phyloP scores from a whole-genome alignment of 2,888 invertebrate species.

The Gastrophysa polygoni region DNA sequence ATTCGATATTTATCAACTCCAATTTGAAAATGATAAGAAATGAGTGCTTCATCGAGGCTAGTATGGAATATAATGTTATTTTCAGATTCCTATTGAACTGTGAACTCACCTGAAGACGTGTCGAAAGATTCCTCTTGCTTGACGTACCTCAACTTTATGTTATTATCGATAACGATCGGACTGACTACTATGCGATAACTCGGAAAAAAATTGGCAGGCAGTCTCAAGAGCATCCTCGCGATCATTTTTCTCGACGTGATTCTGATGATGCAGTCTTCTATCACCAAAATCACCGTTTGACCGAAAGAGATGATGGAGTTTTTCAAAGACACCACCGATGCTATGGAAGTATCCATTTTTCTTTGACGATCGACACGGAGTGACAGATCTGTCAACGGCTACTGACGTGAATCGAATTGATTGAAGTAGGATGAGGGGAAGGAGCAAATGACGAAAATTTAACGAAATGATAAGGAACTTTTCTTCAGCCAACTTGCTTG shows the following conservation, averaged over 20 bases:
- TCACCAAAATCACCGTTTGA: constrained; percentile 22
- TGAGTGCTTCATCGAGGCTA: no score
- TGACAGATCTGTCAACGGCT: neutral
- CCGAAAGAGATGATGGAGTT: constrained; percentile 1
- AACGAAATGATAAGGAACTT: no score
- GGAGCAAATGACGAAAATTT: neutral
- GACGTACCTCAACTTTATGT: constrained; percentile 24
- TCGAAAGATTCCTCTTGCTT: constrained; percentile 12
- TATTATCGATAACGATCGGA: constrained; percentile 27
- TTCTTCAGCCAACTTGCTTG: no score
- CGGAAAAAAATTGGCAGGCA: constrained; percentile 37
- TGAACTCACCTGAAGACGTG: constrained; percentile 13
- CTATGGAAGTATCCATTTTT: neutral
- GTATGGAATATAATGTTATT: no score
- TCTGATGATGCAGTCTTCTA: constrained; percentile 25
- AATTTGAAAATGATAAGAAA: no score
- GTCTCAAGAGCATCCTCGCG: constrained; percentile 34
- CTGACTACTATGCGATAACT: constrained; percentile 33
- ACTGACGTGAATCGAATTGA: neutral
- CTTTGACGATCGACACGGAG: neutral
- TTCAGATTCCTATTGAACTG: no score
- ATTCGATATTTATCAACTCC: no score
- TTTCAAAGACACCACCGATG: constrained; percentile 6
- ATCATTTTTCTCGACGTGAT: constrained; percentile 32
- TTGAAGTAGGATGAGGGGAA: neutral